Evolutionary conservation across 1,140 invertebrate genomes (phyloP), one percentile per base, ranked within the genome.

Genomic region (Psix sp.): DNA sequence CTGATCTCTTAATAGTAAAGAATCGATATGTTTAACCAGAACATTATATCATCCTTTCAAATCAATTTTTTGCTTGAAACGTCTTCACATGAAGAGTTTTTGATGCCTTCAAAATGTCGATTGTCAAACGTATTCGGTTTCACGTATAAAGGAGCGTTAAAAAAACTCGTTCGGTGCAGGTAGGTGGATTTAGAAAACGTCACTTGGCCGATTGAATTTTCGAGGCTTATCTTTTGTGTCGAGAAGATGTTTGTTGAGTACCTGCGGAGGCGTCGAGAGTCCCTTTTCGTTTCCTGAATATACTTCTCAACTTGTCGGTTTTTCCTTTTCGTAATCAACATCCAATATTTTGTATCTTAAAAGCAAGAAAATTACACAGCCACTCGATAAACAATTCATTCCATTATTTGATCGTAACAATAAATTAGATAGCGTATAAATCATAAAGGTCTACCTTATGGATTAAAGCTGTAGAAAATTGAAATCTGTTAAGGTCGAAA

Each of bases 191-290:
- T n/a, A 33, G 33, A n/a, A 46, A 46, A 54, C 20, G 49, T 40
- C 42, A 11, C 38, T 35, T 6, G 24, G 2, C 13, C 26, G 60
- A 65, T 54, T 65, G 48, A 65, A 65, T 65, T 65, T 66, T 66
- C 33, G 31, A 9, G 21, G 24, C 43, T 48, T 54, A 57, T 57
- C 38, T 46, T 56, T 43, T 38, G 29, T 39, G 31, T 13, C 11
- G 1, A n/a, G n/a, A 20, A 33, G 26, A 26, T 56, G 17, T 36
- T 20, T 29, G 20, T 31, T 1, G 52, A 29, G 24, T 51, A 62
- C 33, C 26, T 49, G 43, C 13, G 57, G 36, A 62, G 17, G 26
- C 38, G 46, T 62, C 38, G 18, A 16, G 16, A 39, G 13, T 26
- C 45, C 9, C 5, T 35, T 18, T 35, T 14, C n/a, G 33, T 35